These are phyloP conservation scores for Drosophila kepulauana DNA, from an alignment of 1,140 invertebrate species.

Conservation along the genomic window DNA sequence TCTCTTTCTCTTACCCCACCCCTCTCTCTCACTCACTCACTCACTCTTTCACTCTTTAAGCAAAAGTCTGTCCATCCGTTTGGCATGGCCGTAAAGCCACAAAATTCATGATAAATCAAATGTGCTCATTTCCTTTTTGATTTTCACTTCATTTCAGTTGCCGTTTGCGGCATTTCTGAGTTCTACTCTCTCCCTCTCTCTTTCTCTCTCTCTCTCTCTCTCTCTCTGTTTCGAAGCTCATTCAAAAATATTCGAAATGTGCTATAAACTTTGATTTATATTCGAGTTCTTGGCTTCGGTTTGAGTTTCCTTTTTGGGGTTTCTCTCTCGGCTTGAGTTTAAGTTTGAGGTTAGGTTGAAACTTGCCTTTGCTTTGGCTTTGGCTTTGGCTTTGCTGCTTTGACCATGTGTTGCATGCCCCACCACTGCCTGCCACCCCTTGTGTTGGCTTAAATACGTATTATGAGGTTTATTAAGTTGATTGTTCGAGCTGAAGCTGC, in stretches of 20 bases:
- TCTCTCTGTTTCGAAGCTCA: conserved; percentile 6
- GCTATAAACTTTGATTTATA: conserved; percentile 60
- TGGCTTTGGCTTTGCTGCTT: background rate
- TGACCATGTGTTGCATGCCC: conserved; percentile 38
- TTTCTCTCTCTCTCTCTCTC: background rate
- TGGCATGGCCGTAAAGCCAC: conserved; percentile 47
- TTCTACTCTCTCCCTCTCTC: conserved; percentile 1
- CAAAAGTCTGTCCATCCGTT: conserved; percentile 16
- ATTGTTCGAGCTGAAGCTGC: conserved; percentile 6
- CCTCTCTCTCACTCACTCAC: background rate
- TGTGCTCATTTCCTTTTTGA: conserved; percentile 80
- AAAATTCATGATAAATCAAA: conserved; percentile 77
- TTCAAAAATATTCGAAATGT: conserved; percentile 62
- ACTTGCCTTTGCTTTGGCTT: background rate
- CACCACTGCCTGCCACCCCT: background rate
- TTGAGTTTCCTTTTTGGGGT: conserved; percentile 19
- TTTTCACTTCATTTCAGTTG: conserved; percentile 65
- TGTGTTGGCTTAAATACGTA: conserved; percentile 30
- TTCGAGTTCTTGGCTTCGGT: conserved; percentile 11
- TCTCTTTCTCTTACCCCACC: background rate
- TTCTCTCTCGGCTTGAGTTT: background rate
- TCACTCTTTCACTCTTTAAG: background rate
- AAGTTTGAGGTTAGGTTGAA: conserved; percentile 4
- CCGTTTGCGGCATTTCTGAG: conserved; percentile 1
- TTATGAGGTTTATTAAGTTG: conserved; percentile 48